Evolutionary conservation across 2,888 invertebrate genomes (phyloP).

Genomic region (Amphiduros pacificus): DNA sequence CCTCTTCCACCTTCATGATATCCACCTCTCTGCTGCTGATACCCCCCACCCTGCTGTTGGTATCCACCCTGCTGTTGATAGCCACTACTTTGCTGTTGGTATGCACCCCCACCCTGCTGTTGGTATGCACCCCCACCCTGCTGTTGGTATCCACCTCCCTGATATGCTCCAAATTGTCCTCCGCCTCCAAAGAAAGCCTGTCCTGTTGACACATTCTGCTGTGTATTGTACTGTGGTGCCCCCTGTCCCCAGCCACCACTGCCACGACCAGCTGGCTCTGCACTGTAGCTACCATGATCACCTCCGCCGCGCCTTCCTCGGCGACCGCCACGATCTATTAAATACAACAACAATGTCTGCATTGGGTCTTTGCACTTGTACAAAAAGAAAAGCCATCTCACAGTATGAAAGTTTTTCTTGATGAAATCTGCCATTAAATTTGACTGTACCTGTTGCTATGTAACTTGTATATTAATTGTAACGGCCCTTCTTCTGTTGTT

Average conservation of each 20-base stretch:
- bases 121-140: conserved; percentile 21
- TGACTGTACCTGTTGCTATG: no score
- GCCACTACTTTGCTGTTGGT: conserved; percentile 6
- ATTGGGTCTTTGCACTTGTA: neutral
- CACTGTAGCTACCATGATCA: conserved; percentile 14
- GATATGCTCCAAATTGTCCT: conserved; percentile 13
- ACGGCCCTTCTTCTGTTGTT: conserved; percentile 2
- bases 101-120: neutral
- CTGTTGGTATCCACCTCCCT: conserved; percentile 13
- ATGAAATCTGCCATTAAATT: no score
- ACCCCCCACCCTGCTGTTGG: conserved; percentile 12
- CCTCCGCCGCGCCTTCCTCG: conserved; percentile 18
- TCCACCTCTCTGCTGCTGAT: conserved; percentile 18
- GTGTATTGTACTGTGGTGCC: neutral
- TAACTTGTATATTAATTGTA: neutral
- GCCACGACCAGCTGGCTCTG: conserved; percentile 5
- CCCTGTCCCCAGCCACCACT: conserved; percentile 17
- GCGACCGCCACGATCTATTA: conserved; percentile 5
- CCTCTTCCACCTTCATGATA: conserved; percentile 13
- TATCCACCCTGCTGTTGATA: conserved; percentile 18
- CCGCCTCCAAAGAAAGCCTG: conserved; percentile 18
- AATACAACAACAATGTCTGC: neutral
- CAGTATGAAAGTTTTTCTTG: no score
- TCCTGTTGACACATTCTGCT: conserved; percentile 11
- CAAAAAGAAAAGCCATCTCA: no score